phyloP scores from a whole-genome alignment of 2,888 invertebrate genomes.

The Trissolcus japonicus region DNA sequence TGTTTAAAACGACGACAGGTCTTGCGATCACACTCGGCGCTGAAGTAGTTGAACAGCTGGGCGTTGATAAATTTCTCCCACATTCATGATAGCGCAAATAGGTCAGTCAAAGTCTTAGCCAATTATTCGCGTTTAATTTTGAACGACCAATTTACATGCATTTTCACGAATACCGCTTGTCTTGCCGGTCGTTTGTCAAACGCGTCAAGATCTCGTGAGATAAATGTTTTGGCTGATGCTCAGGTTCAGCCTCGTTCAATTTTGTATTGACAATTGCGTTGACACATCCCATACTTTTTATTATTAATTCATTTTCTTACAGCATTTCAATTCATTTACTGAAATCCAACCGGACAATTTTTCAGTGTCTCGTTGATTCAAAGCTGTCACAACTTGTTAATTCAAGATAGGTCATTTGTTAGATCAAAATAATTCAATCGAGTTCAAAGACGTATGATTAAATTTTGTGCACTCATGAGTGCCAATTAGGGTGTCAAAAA shows the following conservation, averaged over 20 bases:
- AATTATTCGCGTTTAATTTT: conserved; percentile 51
- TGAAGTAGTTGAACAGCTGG: conserved; percentile 30
- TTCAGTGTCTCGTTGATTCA: too few species aligned
- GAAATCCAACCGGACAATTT: too few species aligned
- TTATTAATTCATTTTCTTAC: neutral
- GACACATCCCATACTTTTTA: neutral
- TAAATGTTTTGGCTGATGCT: neutral
- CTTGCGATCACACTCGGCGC: conserved; percentile 24
- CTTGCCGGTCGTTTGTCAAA: conserved; percentile 28
- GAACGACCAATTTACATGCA: conserved; percentile 41
- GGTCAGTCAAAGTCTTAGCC: conserved; percentile 25
- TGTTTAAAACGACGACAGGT: conserved; percentile 16
- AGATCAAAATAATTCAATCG: neutral
- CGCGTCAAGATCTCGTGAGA: conserved; percentile 8
- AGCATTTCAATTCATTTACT: neutral
- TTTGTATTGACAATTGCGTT: neutral
- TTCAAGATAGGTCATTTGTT: too few species aligned
- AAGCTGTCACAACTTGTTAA: too few species aligned
- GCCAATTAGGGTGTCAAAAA: conserved; percentile 12
- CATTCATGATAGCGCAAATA: conserved; percentile 36
- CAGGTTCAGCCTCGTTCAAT: neutral
- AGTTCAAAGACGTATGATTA: neutral
- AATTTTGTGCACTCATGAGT: conserved; percentile 5
- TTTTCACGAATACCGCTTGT: conserved; percentile 19
- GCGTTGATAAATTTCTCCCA: conserved; percentile 46